These are phyloP conservation scores for Papilio aristodemus DNA, from an alignment of 1,140 invertebrate species.

Conservation along the genomic window DNA sequence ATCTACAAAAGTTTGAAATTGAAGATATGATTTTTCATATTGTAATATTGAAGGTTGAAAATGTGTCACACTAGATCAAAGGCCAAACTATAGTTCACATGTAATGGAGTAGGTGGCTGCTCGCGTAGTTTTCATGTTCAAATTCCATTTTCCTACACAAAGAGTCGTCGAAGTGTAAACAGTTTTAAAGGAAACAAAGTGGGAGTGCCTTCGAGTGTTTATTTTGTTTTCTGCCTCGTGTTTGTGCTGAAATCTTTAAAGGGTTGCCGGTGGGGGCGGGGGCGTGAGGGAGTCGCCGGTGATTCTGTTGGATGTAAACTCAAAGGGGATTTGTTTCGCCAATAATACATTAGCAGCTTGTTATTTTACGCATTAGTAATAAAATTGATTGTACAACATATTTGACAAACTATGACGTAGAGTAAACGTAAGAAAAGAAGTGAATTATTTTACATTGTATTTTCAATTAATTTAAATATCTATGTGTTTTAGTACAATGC, in stretches of 20 bases:
- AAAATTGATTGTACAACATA: too few relatives aligned
- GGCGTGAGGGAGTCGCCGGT: not conserved
- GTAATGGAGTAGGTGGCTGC: slow-evolving; percentile 5
- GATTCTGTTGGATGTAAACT: not conserved
- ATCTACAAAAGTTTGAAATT: not conserved
- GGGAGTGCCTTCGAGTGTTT: slow-evolving; percentile 39
- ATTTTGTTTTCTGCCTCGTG: slow-evolving; percentile 38
- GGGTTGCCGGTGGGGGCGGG: not conserved
- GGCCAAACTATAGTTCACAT: not conserved
- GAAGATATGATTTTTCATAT: not conserved
- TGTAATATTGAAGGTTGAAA: not conserved
- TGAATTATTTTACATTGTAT: too few relatives aligned
- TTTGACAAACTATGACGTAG: too few relatives aligned
- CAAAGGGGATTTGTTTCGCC: not conserved
- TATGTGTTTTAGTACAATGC: too few relatives aligned
- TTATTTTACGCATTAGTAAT: not conserved
- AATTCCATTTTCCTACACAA: slow-evolving; percentile 31
- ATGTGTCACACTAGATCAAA: slow-evolving; percentile 1
- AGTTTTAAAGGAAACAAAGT: slow-evolving; percentile 34
- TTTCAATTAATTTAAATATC: too few relatives aligned
- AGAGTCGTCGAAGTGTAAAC: slow-evolving; percentile 31
- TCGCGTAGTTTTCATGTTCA: slow-evolving; percentile 15
- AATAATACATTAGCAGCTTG: not conserved
- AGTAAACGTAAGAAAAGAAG: too few relatives aligned
- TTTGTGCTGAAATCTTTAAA: slow-evolving; percentile 34